Evolutionary conservation across 2,113 vertebrate species (phyloP).

Genomic region (Urocitellus parryii): DNA sequence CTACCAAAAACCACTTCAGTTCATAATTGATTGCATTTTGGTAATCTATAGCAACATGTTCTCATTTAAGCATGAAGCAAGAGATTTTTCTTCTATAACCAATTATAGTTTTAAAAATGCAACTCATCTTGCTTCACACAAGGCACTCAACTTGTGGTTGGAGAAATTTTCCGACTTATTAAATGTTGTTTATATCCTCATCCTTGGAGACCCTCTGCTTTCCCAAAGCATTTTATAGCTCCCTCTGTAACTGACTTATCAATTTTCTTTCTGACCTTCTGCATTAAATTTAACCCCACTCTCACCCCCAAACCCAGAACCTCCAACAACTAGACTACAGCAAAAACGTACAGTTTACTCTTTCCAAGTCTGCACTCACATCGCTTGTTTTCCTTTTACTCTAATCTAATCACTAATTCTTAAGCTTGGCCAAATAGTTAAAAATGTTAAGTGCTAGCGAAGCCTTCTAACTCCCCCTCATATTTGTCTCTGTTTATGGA

Average conservation of each 20-base stretch:
- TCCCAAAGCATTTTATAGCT: conserved; percentile 78
- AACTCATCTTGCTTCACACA: conserved; percentile 36
- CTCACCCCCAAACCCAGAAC: conserved; percentile 38
- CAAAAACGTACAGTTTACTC: conserved; percentile 51
- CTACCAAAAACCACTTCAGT: conserved; percentile 73
- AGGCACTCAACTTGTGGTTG: conserved; percentile 72
- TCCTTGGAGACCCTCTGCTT: conserved; percentile 67
- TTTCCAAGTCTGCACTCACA: conserved; percentile 44
- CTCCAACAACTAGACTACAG: conserved; percentile 41
- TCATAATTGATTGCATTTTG: conserved; percentile 59
- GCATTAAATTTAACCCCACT: conserved; percentile 59
- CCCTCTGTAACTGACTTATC: conserved; percentile 68
- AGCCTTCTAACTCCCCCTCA: conserved; percentile 87
- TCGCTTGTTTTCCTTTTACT: conserved; percentile 84
- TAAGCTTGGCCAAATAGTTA: conserved; percentile 88
- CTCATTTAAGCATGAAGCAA: conserved; percentile 79
- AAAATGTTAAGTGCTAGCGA: conserved; percentile 89
- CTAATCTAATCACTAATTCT: conserved; percentile 89
- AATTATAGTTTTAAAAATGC: conserved; percentile 73
- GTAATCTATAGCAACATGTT: conserved; percentile 80
- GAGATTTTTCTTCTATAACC: conserved; percentile 78
- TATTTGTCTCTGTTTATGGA: conserved; percentile 92
- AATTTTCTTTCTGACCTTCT: conserved; percentile 67
- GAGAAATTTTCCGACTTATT: conserved; percentile 79
- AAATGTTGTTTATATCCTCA: conserved; percentile 78